Conservation (phyloP, 2,113 vertebrate species). For the Chunga burmeisteri region DNA sequence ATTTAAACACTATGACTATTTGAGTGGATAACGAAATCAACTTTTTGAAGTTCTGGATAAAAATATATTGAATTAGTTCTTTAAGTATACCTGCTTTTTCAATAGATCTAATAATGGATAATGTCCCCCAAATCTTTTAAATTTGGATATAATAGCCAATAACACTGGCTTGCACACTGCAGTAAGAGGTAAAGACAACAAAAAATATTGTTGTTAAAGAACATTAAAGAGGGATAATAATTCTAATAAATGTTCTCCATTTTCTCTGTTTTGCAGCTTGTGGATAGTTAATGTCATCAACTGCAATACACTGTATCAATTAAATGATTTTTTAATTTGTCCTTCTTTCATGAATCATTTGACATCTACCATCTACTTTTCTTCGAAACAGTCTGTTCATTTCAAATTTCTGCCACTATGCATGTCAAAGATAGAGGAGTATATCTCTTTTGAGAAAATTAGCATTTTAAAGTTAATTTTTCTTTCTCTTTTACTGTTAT, state of each 20-base stretch:
- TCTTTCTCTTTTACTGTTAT: neutral
- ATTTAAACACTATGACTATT: neutral
- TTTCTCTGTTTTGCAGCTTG: neutral
- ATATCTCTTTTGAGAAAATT: neutral
- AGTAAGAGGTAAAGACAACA: neutral
- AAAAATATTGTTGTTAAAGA: neutral
- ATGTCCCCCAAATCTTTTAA: neutral
- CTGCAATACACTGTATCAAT: neutral
- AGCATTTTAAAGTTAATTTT: neutral
- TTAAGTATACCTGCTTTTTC: neutral
- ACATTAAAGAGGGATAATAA: neutral
- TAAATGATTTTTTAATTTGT: neutral
- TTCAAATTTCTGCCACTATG: neutral
- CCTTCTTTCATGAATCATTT: neutral
- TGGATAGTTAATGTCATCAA: neutral
- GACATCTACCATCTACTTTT: neutral
- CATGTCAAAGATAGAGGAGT: neutral
- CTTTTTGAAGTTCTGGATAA: neutral
- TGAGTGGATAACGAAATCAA: neutral
- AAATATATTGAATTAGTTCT: neutral
- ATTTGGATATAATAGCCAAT: neutral
- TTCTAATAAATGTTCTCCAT: neutral
- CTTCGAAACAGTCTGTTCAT: neutral
- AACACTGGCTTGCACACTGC: neutral
- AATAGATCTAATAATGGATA: neutral